Evolutionary conservation across 2,888 invertebrate genomes (phyloP).

Genomic region (Xestoiulus laeticollis): DNA sequence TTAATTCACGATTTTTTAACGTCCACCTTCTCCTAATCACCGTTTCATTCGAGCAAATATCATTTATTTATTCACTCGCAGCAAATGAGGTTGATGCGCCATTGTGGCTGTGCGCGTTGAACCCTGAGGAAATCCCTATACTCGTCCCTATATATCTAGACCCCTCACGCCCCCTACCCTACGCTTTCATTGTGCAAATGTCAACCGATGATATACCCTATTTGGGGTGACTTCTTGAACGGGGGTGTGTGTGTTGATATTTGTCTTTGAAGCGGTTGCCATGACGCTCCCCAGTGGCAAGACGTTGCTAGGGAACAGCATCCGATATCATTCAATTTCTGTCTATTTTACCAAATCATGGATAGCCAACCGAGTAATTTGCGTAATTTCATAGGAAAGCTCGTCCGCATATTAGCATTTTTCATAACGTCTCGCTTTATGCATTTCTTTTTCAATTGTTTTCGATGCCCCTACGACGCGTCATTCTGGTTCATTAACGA

Average conservation of each 20-base stretch:
- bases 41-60: constrained; percentile 31
- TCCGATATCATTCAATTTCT: constrained; percentile 29
- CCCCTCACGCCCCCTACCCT: neutral
- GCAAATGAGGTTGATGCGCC: constrained; percentile 8
- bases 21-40: constrained; percentile 21
- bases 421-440: neutral
- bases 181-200: neutral
- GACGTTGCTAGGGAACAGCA: constrained; percentile 44
- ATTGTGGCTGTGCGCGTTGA: constrained; percentile 34
- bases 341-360: constrained; percentile 34
- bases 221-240: neutral
- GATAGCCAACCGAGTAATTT: constrained; percentile 34
- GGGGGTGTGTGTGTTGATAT: neutral
- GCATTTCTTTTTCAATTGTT: neutral
- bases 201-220: neutral
- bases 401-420: neutral
- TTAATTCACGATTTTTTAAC: neutral
- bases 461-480: neutral
- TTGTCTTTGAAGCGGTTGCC: constrained; percentile 43
- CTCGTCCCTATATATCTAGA: neutral
- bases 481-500: neutral
- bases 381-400: constrained; percentile 23
- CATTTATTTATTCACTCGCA: constrained; percentile 7
- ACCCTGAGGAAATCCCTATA: constrained; percentile 17
- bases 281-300: constrained; percentile 40